phyloP scores from a whole-genome alignment of 2,888 invertebrate genomes.

The Fragum whitleyi region DNA sequence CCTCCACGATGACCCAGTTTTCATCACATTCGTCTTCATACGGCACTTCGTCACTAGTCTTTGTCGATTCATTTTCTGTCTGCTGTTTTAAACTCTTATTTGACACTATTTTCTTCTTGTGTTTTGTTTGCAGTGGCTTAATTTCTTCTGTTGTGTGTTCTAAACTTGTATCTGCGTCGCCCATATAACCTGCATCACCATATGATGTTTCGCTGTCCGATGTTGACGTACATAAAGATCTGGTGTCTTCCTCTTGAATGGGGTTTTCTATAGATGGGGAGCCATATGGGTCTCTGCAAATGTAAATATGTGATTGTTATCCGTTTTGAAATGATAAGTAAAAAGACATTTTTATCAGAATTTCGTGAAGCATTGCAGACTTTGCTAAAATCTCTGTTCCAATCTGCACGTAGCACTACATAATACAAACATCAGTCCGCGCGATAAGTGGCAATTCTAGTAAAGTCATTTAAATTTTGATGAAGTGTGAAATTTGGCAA shows the following conservation, averaged over 20 bases:
- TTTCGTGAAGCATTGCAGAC: too few species aligned
- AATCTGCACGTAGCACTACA: too few species aligned
- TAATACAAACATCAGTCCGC: too few species aligned
- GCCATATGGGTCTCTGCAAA: neutral
- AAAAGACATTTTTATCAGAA: too few species aligned
- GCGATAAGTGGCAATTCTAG: too few species aligned
- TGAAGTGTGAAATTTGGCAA: too few species aligned
- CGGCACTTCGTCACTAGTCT: slow-evolving; percentile 3
- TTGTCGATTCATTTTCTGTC: neutral
- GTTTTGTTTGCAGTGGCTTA: neutral
- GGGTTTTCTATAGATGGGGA: neutral
- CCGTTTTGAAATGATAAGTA: neutral
- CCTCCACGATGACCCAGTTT: slow-evolving; percentile 48
- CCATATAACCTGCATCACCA: slow-evolving; percentile 43
- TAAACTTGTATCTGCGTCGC: slow-evolving; percentile 15
- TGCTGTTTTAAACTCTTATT: neutral
- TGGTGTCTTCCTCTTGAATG: neutral
- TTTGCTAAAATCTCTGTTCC: too few species aligned
- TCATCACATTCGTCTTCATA: neutral
- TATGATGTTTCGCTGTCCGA: slow-evolving; percentile 31
- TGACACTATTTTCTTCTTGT: neutral
- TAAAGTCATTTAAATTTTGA: too few species aligned
- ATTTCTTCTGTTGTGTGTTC: neutral
- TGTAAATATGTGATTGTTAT: too few species aligned
- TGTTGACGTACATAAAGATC: slow-evolving; percentile 44